Evolutionary conservation across 2,797 vertebrate species (phyloP), one percentile per base, ranked within the genome.

Genomic region (Pangasius larnaudii): DNA sequence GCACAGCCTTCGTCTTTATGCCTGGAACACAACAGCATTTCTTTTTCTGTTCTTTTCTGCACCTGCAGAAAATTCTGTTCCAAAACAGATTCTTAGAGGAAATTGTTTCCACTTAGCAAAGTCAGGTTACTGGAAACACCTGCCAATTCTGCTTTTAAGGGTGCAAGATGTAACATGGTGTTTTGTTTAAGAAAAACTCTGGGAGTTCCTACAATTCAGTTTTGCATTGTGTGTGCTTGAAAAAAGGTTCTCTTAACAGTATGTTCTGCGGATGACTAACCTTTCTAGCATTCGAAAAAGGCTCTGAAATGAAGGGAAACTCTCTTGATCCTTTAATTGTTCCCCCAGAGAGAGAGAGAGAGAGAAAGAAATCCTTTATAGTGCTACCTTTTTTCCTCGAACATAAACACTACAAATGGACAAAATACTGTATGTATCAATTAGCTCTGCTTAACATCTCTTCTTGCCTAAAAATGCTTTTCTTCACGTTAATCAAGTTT

Each of bases 1-100:
- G 96, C 88, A 97, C 95, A 0, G 97, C 97, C 30, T 93, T 97
- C 0, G 96, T 97, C 92, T 94, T 95, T 87, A 97, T 97, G 90
- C 89, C 97, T 97, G n/a, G 22, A 74, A 30, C 67, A 87, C 36
- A 88, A 13, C 14, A 75, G 33, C 1, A 39, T 65, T 85, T 85
- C 22, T 18, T 85, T 42, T 58, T 72, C 18, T 49, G 30, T 58
- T 22, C 63, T n/a, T n/a, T n/a, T n/a, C n/a, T n/a, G 51, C 5
- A 81, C 13, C 33, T 39, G 2, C 30, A 58, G 5, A 59, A 59
- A 81, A 58, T 24, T 39, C 30, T 36, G 33, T 58, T 81, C 30
- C 67, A 67, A 53, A 71, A 69, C 19, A 22, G 14, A 27, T 22
- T 30, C 24, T 42, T 82, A 42, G n/a, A 83, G 36, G 24, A 27